phyloP scores from a whole-genome alignment of 2,113 vertebrate genomes.

The Alligator mississippiensis region DNA sequence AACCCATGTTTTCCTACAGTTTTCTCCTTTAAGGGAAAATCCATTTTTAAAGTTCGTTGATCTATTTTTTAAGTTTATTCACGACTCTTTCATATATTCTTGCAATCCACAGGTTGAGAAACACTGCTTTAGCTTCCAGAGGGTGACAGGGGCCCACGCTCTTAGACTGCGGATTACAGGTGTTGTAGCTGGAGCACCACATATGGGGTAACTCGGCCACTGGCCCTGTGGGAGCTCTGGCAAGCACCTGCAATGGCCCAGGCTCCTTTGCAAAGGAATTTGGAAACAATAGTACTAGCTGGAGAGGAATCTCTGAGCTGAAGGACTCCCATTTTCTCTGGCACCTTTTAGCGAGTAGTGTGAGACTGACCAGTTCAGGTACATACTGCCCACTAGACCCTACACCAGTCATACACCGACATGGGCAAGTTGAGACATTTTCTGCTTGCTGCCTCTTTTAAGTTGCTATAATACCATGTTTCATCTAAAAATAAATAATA shows the following conservation, averaged over 20 bases:
- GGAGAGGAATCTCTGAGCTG: neutral
- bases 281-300: neutral
- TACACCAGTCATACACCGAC: neutral
- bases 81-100: too few species aligned
- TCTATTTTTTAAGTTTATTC: too few species aligned
- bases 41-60: too few species aligned
- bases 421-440: neutral
- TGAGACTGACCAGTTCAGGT: neutral
- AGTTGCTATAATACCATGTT: neutral
- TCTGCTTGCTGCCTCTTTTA: neutral
- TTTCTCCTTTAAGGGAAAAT: too few species aligned
- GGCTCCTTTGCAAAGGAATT: neutral
- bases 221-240: neutral
- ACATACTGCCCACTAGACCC: neutral
- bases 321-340: neutral
- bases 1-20: too few species aligned
- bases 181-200: too few species aligned
- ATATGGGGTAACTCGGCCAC: neutral
- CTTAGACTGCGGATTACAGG: too few species aligned
- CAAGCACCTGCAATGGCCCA: neutral
- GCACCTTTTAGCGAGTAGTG: neutral
- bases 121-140: too few species aligned
- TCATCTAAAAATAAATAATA: neutral
- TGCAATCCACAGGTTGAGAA: too few species aligned
- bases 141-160: too few species aligned